Base-by-base conservation (phyloP, 2,113 vertebrate genomes). In the Odocoileus hemionus region DNA sequence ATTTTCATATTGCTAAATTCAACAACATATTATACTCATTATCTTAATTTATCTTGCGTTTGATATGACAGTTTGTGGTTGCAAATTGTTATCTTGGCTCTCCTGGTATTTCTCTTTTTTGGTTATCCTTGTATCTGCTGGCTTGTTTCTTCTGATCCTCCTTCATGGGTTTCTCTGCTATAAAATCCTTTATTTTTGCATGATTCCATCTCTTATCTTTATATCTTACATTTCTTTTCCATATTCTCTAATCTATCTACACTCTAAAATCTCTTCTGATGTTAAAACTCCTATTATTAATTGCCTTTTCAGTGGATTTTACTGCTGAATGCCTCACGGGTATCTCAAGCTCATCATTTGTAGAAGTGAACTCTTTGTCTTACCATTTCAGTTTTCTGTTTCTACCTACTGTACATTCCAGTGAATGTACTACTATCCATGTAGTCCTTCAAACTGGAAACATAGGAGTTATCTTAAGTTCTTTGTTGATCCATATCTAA, bases 11-110 rank as follows among this genome's bases (percentile, higher is more conserved):
- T 80, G 70, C n/a, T 86, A 80, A 85, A 70, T 39, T 52, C 58
- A 70, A 28, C 16, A 12, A 52, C 8, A 52, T 86, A 74, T 83
- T 82, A 89, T 80, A 58, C 50, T 45, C 26, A 70, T 55, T 55
- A 50, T 94, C 50, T 90, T 90, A 94, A 43, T 86, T 94, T 94
- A 86, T 80, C 15, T 94, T 91, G 15, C 10, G 43, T 86, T 96
- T 94, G 50, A 70, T 94, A 58, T 82, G 83, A 36, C 30, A 79
- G 7, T 64, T 86, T n/a, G 85, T 26, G 86, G 3, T 90, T 79
- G 14, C 14, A 67, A 70, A 91, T 86, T 93, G 23, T 86, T 94
- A 50, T 33, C 7, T 93, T 76, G n/a, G 21, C 52, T 94, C 85
- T 86, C 8, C 26, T 67, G 25, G 13, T 85, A 93, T 25, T 74